Base-by-base conservation (phyloP, 1,140 invertebrate genomes). In the Amphibalanus amphitrite region DNA sequence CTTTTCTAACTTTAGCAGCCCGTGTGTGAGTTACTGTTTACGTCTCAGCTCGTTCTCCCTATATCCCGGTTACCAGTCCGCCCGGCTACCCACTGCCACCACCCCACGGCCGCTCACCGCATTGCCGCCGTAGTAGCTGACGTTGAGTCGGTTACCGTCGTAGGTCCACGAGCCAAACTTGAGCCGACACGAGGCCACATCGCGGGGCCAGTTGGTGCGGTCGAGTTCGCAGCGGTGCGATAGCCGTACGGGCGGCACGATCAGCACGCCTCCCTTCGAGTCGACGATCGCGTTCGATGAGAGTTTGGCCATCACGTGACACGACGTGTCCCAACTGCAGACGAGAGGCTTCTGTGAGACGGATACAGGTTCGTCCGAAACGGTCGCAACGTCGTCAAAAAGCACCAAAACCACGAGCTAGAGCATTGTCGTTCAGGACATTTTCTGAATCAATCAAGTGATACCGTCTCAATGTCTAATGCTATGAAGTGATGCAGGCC, bases 121-220 rank as follows among this genome's bases (percentile, higher is more conserved):
- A 28, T 17, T 67, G 65, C 3, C 28, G 3, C 23, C 28, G n/a
- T 67, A 67, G n/a, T 4, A 28, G 8, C 3, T 67, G 65, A 67
- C 3, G 65, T 67, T 67, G 65, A 67, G 0, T 0, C 65, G 26
- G 65, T 28, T 8, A 26, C 65, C 65, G 65, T 67, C 10, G 28
- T 67, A 28, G 10, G 65, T 67, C 65, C 65, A 67, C 3, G 65
- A 67, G 65, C 65, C 65, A 25, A 67, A 67, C 65, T 67, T 67
- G 65, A 67, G 20, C n/a, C 17, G 28, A 28, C 65, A 67, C 3
- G n/a, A 6, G 28, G 65, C 65, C 65, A 28, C n/a, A 10, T 67
- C 65, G 8, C 65, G 65, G 10, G 65, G 65, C 65, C 65, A 67
- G 65, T 67, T 28, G 65, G 65, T 67, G 23, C 65, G 65, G n/a